These are phyloP conservation scores for Amaurobius ferox DNA, from an alignment of 2,888 invertebrate genomes.

Conservation along the genomic window DNA sequence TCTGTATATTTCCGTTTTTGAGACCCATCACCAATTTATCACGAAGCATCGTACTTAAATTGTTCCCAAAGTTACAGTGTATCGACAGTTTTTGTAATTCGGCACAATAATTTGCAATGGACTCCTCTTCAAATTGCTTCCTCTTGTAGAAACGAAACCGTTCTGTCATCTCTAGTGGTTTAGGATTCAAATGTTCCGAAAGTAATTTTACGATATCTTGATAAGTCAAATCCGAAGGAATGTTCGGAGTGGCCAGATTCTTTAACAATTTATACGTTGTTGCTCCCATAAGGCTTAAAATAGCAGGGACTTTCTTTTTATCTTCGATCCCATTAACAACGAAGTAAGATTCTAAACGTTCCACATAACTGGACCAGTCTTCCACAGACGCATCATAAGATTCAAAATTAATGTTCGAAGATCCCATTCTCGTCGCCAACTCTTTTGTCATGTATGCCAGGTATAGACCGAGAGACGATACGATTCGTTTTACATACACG, in stretches of 20 bases:
- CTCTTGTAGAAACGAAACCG: constrained; percentile 45
- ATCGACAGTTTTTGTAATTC: constrained; percentile 47
- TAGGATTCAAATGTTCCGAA: constrained; percentile 50
- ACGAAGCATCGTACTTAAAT: constrained; percentile 44
- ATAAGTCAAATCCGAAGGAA: constrained; percentile 43
- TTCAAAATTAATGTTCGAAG: constrained; percentile 48
- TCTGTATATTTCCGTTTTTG: constrained; percentile 47
- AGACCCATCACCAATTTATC: constrained; percentile 52
- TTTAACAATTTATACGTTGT: constrained; percentile 48
- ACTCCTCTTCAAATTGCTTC: constrained; percentile 43
- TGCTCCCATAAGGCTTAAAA: constrained; percentile 47
- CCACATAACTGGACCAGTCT: constrained; percentile 48
- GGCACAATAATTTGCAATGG: constrained; percentile 44
- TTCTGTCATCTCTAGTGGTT: constrained; percentile 53
- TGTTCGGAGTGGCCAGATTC: constrained; percentile 47
- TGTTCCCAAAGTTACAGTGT: constrained; percentile 49
- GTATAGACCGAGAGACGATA: too few relatives aligned
- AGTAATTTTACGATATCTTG: constrained; percentile 47
- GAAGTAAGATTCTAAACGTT: constrained; percentile 49
- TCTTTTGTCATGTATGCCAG: constrained; percentile 40
- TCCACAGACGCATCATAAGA: constrained; percentile 43
- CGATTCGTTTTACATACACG: too few relatives aligned
- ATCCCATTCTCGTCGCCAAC: constrained; percentile 44
- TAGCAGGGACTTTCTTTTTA: constrained; percentile 41
- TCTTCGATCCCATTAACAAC: constrained; percentile 49